Evolutionary conservation across 1,140 invertebrate genomes (phyloP).

Genomic region (Halesus radiatus): DNA sequence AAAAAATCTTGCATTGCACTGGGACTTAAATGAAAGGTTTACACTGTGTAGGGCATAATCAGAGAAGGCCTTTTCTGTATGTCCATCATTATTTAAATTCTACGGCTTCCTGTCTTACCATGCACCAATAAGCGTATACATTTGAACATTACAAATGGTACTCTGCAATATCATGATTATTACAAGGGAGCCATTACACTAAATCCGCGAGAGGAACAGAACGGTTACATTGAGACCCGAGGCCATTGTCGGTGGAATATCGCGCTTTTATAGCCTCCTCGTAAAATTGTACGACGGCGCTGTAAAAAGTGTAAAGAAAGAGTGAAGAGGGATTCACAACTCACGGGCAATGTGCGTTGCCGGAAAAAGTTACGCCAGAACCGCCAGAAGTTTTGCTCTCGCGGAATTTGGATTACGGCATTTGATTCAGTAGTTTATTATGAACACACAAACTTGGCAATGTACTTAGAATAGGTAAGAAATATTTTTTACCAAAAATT

Average conservation of each 20-base stretch:
- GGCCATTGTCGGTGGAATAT: constrained; percentile 14
- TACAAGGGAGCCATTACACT: not conserved
- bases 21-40: no score
- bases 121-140: constrained; percentile 10
- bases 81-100: no score
- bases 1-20: no score
- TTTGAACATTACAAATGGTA: not conserved
- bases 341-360: not conserved
- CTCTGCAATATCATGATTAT: not conserved
- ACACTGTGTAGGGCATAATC: no score
- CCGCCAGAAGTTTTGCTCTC: no score
- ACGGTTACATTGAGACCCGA: no score
- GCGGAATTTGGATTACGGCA: no score
- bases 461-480: no score
- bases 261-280: constrained; percentile 4
- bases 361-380: not conserved
- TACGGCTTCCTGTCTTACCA: not conserved
- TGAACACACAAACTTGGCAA: no score
- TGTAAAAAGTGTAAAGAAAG: constrained; percentile 18
- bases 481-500: no score
- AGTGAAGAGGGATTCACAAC: not conserved
- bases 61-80: no score
- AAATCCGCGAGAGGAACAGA: constrained; percentile 3
- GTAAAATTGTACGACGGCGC: constrained; percentile 8
- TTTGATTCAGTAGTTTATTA: no score